phyloP scores from a whole-genome alignment of 1,140 invertebrate genomes.

The Condylostylus longicornis region DNA sequence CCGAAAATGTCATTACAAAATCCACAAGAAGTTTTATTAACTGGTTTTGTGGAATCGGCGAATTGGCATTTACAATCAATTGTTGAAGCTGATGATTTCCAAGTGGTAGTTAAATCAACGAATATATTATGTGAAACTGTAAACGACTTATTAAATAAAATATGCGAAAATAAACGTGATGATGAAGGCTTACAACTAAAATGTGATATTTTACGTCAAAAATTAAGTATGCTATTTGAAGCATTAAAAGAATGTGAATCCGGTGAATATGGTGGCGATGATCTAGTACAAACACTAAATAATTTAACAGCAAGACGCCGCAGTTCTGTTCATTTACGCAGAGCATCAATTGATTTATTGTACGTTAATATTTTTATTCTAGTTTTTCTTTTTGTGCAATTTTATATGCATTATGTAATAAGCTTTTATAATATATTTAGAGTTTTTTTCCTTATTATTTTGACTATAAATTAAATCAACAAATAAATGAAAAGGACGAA shows the following conservation, averaged over 20 bases:
- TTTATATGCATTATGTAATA: too few relatives aligned
- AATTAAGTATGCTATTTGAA: constrained; percentile 57
- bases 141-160: constrained; percentile 55
- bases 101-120: constrained; percentile 55
- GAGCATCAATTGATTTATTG: too few relatives aligned
- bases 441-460: too few relatives aligned
- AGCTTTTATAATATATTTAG: too few relatives aligned
- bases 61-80: constrained; percentile 73
- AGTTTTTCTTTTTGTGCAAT: too few relatives aligned
- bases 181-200: constrained; percentile 49
- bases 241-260: constrained; percentile 52
- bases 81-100: constrained; percentile 68
- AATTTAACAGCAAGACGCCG: too few relatives aligned
- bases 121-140: constrained; percentile 72
- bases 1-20: constrained; percentile 40
- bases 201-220: constrained; percentile 60
- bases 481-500: too few relatives aligned
- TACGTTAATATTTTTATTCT: too few relatives aligned
- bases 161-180: constrained; percentile 40
- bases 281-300: constrained; percentile 3
- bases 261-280: constrained; percentile 8
- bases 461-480: too few relatives aligned
- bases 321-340: too few relatives aligned
- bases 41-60: constrained; percentile 65
- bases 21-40: constrained; percentile 37